Conservation (phyloP, 2,888 invertebrate genomes). For the Lochmaea capreae region DNA sequence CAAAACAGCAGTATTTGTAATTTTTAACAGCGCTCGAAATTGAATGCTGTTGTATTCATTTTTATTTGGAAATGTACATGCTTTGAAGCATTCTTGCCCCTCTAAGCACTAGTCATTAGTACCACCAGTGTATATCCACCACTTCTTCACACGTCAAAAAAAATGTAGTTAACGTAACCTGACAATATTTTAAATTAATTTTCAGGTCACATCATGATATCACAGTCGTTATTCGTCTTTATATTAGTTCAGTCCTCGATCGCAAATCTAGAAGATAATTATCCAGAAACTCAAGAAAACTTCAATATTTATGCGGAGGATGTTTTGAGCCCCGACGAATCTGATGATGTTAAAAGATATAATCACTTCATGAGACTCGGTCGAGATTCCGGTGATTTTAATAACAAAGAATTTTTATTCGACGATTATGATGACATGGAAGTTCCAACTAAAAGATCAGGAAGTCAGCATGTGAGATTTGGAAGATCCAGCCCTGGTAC, state of each 20-base stretch:
- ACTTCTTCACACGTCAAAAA: no score
- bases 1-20: no score
- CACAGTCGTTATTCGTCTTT: conserved; percentile 44
- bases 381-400: conserved; percentile 47
- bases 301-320: conserved; percentile 46
- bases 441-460: conserved; percentile 52
- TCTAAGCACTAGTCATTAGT: no score
- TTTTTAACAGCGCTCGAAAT: no score
- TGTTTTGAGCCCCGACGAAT: conserved; percentile 41
- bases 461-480: conserved; percentile 55
- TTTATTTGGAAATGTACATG: no score
- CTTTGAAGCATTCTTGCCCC: no score
- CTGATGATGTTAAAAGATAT: conserved; percentile 42
- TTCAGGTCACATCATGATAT: conserved; percentile 43
- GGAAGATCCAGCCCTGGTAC: conserved; percentile 51
- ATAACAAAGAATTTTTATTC: conserved; percentile 39
- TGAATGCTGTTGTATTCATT: no score
- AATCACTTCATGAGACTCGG: conserved; percentile 54
- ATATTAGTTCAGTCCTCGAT: conserved; percentile 47
- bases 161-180: no score
- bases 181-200: not conserved
- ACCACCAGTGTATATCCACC: no score
- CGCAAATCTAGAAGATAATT: conserved; percentile 49
- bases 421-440: conserved; percentile 50
- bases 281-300: conserved; percentile 39